These are phyloP conservation scores for Drosophila sulfurigaster DNA, from an alignment of 1,140 invertebrate species.

Conservation along the genomic window DNA sequence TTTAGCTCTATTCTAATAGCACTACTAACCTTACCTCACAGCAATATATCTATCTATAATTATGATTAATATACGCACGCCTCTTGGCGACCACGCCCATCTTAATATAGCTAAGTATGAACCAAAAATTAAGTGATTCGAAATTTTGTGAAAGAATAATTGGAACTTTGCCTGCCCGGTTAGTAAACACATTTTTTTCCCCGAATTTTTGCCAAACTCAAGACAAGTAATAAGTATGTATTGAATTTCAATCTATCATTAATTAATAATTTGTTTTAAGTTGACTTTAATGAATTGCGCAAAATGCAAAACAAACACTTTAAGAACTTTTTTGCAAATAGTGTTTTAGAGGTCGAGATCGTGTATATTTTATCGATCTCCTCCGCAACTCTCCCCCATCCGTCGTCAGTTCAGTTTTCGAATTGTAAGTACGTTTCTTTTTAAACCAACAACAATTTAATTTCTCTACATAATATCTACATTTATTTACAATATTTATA, in stretches of 20 bases:
- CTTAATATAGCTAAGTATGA: conserved; percentile 52
- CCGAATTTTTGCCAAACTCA: conserved; percentile 34
- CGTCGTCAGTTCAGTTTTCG: conserved; percentile 81
- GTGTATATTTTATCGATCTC: conserved; percentile 32
- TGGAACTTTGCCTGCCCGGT: conserved; percentile 54
- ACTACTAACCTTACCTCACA: conserved; percentile 30
- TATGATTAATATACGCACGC: conserved; percentile 10
- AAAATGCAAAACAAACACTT: conserved; percentile 5
- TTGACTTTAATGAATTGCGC: conserved; percentile 17
- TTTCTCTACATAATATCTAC: conserved; percentile 43
- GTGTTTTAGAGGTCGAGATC: conserved; percentile 45
- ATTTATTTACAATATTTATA: conserved; percentile 41
- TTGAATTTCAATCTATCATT: conserved; percentile 40
- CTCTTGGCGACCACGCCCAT: conserved; percentile 24
- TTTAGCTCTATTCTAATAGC: conserved; percentile 31
- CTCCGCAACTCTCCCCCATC: conserved; percentile 46
- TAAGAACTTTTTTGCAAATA: conserved; percentile 36
- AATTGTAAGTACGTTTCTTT: conserved; percentile 84
- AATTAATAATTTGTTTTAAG: conserved; percentile 53
- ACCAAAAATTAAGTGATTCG: conserved; percentile 1
- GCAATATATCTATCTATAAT: conserved; percentile 6
- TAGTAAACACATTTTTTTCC: conserved; percentile 42
- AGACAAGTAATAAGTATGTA: conserved; percentile 37
- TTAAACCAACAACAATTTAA: conserved; percentile 56
- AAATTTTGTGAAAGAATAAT: conserved; percentile 33